A percentile compares a stretch with the other conserved stretches of the same genome.
These are phyloP conservation scores for Gymnothorax javanicus DNA, from an alignment of 2,797 vertebrate genomes.

Conservation along the genomic window DNA sequence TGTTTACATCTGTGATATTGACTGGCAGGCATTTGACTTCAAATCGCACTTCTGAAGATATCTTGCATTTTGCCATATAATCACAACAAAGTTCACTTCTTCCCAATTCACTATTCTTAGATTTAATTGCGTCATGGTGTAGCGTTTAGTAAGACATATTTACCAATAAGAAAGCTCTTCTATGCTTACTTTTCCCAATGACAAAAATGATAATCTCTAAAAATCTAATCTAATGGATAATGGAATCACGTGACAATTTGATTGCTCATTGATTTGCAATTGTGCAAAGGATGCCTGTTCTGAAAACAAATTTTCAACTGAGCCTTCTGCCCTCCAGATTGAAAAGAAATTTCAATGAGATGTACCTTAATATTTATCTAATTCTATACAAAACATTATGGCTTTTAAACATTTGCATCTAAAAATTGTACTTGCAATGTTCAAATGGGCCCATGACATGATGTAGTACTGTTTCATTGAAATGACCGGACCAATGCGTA, in stretches of 20 bases:
- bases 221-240: background rate
- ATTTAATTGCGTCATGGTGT: no score
- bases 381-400: background rate
- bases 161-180: no score
- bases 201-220: background rate
- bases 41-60: no score
- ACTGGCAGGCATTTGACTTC: no score
- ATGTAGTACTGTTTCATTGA: constrained; percentile 12
- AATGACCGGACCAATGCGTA: background rate
- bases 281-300: background rate
- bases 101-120: no score
- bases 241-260: background rate
- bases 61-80: no score
- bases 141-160: no score
- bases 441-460: background rate
- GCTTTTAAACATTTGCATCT: constrained; percentile 1
- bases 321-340: background rate
- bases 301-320: background rate
- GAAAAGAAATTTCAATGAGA: background rate
- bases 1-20: no score
- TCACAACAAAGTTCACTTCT: no score
- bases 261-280: background rate
- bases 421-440: background rate
- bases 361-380: background rate
- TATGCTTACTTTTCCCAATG: no score